Percentiles rank a stretch among this genome's conserved stretches.
Conservation (phyloP, 2,888 invertebrate genomes). For the Hydriomena furcata region DNA sequence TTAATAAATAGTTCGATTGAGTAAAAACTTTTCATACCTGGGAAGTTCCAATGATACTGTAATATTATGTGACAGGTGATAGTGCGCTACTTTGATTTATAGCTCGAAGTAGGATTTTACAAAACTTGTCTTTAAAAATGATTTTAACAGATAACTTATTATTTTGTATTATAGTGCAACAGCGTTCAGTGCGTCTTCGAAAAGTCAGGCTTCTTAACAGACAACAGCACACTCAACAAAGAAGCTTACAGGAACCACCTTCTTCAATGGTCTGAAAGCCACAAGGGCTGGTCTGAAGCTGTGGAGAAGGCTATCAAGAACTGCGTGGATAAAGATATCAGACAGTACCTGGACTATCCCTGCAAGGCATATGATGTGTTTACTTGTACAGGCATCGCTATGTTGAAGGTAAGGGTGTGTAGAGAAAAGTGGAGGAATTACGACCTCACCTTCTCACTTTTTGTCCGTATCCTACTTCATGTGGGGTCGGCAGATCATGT, state of each 20-base stretch:
- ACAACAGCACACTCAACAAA: constrained; percentile 62
- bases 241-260: constrained; percentile 64
- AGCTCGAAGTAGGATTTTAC: too few species aligned
- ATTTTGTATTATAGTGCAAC: constrained; percentile 56
- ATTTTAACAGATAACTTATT: too few species aligned
- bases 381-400: constrained; percentile 72
- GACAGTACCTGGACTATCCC: constrained; percentile 65
- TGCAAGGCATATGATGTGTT: constrained; percentile 75
- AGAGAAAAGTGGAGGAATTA: too few species aligned
- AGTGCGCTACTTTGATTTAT: too few species aligned
- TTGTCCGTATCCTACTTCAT: too few species aligned
- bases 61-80: too few species aligned
- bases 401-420: constrained; percentile 70
- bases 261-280: constrained; percentile 56
- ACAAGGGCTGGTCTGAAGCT: constrained; percentile 62
- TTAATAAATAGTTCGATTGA: too few species aligned
- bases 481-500: too few species aligned
- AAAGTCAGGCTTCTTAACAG: constrained; percentile 66
- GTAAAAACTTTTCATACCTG: too few species aligned
- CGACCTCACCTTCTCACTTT: too few species aligned
- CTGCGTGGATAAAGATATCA: constrained; percentile 65
- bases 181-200: constrained; percentile 74
- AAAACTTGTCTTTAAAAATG: too few species aligned
- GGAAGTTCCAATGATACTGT: too few species aligned
- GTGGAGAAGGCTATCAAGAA: constrained; percentile 65